Conservation (phyloP, 1,140 invertebrate genomes). For the Eulimnadia texana region DNA sequence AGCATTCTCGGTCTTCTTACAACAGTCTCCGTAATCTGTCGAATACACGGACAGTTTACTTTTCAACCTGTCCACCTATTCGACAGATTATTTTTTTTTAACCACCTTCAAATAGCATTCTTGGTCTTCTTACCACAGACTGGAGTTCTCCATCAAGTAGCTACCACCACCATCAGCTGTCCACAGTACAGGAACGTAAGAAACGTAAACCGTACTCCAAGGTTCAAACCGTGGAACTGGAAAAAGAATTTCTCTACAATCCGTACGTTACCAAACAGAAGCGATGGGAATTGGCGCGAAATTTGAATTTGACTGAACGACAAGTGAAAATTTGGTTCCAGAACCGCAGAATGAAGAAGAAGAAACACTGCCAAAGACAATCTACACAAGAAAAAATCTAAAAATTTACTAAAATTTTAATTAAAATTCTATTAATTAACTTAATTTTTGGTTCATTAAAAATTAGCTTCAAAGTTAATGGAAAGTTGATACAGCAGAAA, state of each 20-base stretch:
- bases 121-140: slow-evolving; percentile 53
- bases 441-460: no score
- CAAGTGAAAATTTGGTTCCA: slow-evolving; percentile 92
- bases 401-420: no score
- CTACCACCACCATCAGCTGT: no score
- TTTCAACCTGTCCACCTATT: no score
- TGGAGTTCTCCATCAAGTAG: slow-evolving; percentile 63
- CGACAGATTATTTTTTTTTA: no score
- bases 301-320: slow-evolving; percentile 80
- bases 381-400: neutral
- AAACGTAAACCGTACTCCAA: slow-evolving; percentile 97
- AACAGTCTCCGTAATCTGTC: no score
- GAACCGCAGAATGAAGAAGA: slow-evolving; percentile 98
- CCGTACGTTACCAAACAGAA: slow-evolving; percentile 95
- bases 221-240: slow-evolving; percentile 87
- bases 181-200: slow-evolving; percentile 80
- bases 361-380: slow-evolving; percentile 86
- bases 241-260: slow-evolving; percentile 93
- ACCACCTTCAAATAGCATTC: neutral
- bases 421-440: no score
- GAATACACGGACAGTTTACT: no score
- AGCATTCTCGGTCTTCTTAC: no score
- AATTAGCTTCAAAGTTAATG: no score
- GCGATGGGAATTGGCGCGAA: slow-evolving; percentile 85
- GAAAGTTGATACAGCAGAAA: no score